These are phyloP conservation scores for Marasmarcha lunaedactyla DNA, from an alignment of 2,888 invertebrate species.

Conservation along the genomic window DNA sequence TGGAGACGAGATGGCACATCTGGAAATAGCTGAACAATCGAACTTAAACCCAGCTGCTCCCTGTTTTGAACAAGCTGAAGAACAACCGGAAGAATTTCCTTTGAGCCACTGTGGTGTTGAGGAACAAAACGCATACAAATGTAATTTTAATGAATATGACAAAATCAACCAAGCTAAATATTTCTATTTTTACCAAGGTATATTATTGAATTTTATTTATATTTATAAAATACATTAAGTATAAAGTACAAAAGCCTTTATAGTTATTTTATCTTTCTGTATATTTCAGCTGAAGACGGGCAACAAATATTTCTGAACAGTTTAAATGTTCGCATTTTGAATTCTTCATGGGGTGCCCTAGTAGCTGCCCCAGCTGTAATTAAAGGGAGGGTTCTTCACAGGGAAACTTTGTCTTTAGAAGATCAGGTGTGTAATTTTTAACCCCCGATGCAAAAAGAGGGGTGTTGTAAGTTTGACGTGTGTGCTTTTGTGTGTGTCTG, in stretches of 20 bases:
- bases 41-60: constrained; percentile 47
- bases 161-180: constrained; percentile 66
- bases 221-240: neutral
- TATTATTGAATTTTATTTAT: constrained; percentile 6
- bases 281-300: constrained; percentile 81
- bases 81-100: constrained; percentile 35
- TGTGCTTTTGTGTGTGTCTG: too few relatives aligned
- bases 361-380: constrained; percentile 81
- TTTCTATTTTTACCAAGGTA: constrained; percentile 89
- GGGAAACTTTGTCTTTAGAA: constrained; percentile 87
- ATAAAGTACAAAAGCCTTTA: too few relatives aligned
- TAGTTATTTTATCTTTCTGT: neutral
- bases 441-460: too few relatives aligned
- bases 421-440: constrained; percentile 58
- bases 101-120: constrained; percentile 27
- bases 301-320: constrained; percentile 93
- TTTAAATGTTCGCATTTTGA: constrained; percentile 90
- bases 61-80: constrained; percentile 29
- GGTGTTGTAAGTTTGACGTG: too few relatives aligned
- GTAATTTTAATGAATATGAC: constrained; percentile 35
- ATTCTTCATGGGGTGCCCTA: constrained; percentile 85
- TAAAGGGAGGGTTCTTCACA: constrained; percentile 85
- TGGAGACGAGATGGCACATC: constrained; percentile 30
- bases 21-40: constrained; percentile 28
- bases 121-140: constrained; percentile 24